phyloP scores from a whole-genome alignment of 2,888 invertebrate species.

The Apomyelois bistriatella region DNA sequence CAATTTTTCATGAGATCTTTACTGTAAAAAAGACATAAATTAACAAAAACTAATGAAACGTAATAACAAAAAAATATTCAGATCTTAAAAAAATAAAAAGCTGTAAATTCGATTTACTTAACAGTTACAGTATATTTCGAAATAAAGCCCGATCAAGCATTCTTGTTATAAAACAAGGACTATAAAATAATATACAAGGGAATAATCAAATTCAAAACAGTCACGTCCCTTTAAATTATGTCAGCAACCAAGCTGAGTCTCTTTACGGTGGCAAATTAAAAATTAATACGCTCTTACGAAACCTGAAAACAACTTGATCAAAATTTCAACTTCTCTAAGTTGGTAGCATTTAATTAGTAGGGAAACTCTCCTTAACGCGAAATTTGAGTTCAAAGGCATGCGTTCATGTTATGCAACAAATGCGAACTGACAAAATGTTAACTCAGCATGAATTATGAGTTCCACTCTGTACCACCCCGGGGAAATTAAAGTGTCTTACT shows the following conservation, averaged over 20 bases:
- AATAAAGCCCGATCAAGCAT: too few relatives aligned
- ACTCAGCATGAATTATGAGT: conserved; percentile 76
- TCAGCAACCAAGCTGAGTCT: conserved; percentile 11
- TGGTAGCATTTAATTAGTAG: conserved; percentile 45
- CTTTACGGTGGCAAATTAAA: conserved; percentile 17
- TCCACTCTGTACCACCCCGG: conserved; percentile 53
- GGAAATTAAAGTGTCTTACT: conserved; percentile 79
- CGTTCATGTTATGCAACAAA: conserved; percentile 57
- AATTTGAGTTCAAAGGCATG: conserved; percentile 61
- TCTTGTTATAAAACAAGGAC: too few relatives aligned
- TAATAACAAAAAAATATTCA: too few relatives aligned
- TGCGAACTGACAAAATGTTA: conserved; percentile 76
- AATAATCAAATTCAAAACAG: conserved; percentile 11
- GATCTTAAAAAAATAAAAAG: too few relatives aligned
- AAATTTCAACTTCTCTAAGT: conserved; percentile 37
- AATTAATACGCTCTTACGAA: conserved; percentile 17
- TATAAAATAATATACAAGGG: conserved; percentile 4
- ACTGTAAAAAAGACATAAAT: too few relatives aligned
- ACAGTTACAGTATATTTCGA: too few relatives aligned
- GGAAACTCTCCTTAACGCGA: conserved; percentile 39
- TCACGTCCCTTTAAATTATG: conserved; percentile 12
- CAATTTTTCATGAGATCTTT: too few relatives aligned
- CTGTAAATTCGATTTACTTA: too few relatives aligned
- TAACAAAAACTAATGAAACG: too few relatives aligned
- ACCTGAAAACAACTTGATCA: conserved; percentile 27